Conservation (phyloP, 2,113 vertebrate species). For the Salvelinus sp. region DNA sequence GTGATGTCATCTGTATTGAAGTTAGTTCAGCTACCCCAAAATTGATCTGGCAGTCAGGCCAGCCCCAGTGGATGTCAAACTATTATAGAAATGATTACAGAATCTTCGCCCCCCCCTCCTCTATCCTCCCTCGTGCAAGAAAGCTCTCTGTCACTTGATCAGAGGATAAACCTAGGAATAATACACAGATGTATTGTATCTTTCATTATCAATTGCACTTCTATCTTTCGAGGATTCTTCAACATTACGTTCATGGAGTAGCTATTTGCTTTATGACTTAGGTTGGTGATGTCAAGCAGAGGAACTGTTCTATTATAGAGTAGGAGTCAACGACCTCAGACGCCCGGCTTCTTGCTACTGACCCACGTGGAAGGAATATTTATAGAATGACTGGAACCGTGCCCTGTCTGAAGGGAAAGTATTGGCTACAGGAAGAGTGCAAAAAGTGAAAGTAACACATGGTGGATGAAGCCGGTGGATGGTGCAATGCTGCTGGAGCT, state of each 20-base stretch:
- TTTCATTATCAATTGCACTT: conserved; percentile 6
- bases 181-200: conserved; percentile 41
- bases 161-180: background rate
- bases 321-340: background rate
- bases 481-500: conserved; percentile 26
- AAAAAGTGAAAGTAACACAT: background rate
- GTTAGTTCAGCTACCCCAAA: conserved; percentile 53
- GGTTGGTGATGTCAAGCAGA: conserved; percentile 1
- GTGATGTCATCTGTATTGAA: conserved; percentile 75
- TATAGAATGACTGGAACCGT: no score
- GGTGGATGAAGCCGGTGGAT: background rate
- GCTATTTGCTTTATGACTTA: background rate
- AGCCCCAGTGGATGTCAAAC: conserved; percentile 55
- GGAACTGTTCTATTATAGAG: background rate
- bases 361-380: background rate
- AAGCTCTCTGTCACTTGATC: conserved; percentile 32
- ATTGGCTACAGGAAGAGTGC: no score
- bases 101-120: conserved; percentile 22
- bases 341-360: background rate
- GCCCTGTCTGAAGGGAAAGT: no score
- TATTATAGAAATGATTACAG: conserved; percentile 23
- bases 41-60: conserved; percentile 46
- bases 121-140: conserved; percentile 5
- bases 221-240: background rate
- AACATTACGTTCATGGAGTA: background rate